These are phyloP conservation scores for Erebia aethiops DNA, from an alignment of 2,888 invertebrate species.

Conservation along the genomic window DNA sequence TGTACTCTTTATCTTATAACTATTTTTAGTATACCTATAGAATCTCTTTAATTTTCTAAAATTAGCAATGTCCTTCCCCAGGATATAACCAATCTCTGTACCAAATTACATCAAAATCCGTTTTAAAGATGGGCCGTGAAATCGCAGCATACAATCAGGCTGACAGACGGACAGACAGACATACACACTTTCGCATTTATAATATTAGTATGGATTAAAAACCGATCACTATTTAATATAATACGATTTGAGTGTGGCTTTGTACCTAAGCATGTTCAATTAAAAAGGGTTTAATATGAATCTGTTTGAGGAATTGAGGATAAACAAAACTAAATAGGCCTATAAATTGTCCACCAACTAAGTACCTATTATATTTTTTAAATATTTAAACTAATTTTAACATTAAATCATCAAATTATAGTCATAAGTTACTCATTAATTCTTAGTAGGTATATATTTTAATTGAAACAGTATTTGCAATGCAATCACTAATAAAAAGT, in stretches of 20 bases:
- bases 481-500: conserved; percentile 14
- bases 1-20: conserved; percentile 58
- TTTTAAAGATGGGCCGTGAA: too few species aligned
- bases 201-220: conserved; percentile 39
- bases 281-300: conserved; percentile 36
- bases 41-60: too few species aligned
- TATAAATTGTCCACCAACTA: conserved; percentile 61
- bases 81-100: too few species aligned
- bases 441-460: background rate
- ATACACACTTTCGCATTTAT: too few species aligned
- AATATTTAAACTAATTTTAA: conserved; percentile 2
- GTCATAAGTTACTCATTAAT: conserved; percentile 4
- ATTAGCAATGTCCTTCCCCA: too few species aligned
- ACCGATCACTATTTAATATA: conserved; percentile 53
- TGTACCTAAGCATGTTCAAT: conserved; percentile 41
- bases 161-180: too few species aligned
- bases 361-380: conserved; percentile 9
- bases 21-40: conserved; percentile 57
- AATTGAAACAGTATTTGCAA: conserved; percentile 21
- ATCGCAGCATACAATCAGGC: too few species aligned
- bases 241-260: conserved; percentile 45
- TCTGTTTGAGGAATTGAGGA: conserved; percentile 32
- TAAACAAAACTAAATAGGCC: conserved; percentile 58
- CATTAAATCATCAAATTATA: conserved; percentile 3
- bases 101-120: too few species aligned